These are phyloP conservation scores for Dynastes hyllus DNA, from an alignment of 2,888 invertebrate species.

Conservation along the genomic window DNA sequence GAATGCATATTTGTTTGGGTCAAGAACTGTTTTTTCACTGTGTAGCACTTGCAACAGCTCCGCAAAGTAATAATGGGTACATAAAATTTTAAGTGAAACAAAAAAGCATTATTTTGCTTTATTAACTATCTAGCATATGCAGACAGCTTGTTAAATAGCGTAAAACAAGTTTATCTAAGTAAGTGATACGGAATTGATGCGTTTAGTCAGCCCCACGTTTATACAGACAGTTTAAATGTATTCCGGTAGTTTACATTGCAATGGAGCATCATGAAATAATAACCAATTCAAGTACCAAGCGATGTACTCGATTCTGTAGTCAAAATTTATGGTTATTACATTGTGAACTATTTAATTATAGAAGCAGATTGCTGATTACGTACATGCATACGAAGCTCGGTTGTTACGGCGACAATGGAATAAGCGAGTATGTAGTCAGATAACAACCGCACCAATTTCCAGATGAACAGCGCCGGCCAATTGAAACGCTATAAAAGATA, in stretches of 20 bases:
- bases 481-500: constrained; percentile 25
- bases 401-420: constrained; percentile 11
- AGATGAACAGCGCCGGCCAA: constrained; percentile 10
- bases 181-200: neutral
- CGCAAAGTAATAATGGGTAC: too few relatives aligned
- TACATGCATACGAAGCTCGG: constrained; percentile 8
- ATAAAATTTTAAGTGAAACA: too few relatives aligned
- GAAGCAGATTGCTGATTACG: constrained; percentile 21
- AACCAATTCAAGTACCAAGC: constrained; percentile 6
- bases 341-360: constrained; percentile 40
- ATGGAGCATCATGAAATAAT: constrained; percentile 20
- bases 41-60: too few relatives aligned
- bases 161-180: too few relatives aligned
- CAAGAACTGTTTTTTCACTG: too few relatives aligned
- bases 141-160: too few relatives aligned
- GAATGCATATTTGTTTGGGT: too few relatives aligned
- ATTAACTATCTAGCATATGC: too few relatives aligned
- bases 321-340: constrained; percentile 39
- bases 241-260: constrained; percentile 13
- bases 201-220: neutral
- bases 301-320: neutral
- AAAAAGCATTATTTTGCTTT: too few relatives aligned
- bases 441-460: neutral
- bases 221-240: constrained; percentile 3
- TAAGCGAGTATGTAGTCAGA: constrained; percentile 17